Percentiles rank a stretch among this genome's conserved stretches.
phyloP scores from a whole-genome alignment of 2,888 invertebrate species.

The Branchipolynoe longqiensis region DNA sequence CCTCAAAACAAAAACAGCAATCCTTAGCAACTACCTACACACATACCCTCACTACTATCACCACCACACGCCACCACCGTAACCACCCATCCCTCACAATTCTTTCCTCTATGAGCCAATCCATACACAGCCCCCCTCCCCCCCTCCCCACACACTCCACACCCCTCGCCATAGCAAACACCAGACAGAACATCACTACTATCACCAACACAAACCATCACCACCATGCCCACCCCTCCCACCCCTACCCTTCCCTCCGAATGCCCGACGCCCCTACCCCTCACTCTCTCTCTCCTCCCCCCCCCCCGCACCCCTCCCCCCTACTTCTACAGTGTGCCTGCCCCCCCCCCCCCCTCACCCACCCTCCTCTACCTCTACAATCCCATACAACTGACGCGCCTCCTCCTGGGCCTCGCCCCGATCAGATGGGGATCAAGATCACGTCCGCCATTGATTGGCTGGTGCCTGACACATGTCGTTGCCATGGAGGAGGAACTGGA shows the following conservation, averaged over 20 bases:
- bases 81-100: too few species aligned
- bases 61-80: too few species aligned
- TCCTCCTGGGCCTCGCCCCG: neutral
- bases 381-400: neutral
- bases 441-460: constrained; percentile 41
- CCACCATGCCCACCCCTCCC: neutral
- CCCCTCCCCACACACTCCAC: too few species aligned
- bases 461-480: constrained; percentile 40
- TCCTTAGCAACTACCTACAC: too few species aligned
- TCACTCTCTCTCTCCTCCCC: neutral
- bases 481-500: constrained; percentile 28
- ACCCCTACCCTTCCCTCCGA: neutral
- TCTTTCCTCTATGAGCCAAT: too few species aligned
- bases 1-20: too few species aligned
- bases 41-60: too few species aligned
- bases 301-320: neutral
- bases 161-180: too few species aligned
- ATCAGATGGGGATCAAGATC: constrained; percentile 50
- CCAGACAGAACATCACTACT: too few species aligned
- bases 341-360: neutral
- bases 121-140: too few species aligned
- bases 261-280: neutral
- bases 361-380: neutral
- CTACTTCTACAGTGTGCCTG: neutral
- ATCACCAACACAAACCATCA: too few species aligned